phyloP scores from a whole-genome alignment of 2,797 vertebrate genomes.

The Danio kyathit region DNA sequence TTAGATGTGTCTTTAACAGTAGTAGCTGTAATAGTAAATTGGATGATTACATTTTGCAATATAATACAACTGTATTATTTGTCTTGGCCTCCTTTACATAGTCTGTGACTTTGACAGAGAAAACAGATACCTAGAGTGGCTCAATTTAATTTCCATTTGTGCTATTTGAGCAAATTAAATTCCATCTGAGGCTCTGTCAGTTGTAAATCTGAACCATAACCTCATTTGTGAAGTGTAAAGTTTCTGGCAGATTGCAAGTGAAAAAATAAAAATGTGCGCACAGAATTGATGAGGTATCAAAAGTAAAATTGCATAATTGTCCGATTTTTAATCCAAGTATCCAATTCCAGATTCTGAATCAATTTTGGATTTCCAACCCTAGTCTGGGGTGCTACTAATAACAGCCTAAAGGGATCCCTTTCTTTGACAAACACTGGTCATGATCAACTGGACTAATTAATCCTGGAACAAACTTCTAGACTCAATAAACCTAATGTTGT shows the following conservation, averaged over 20 bases:
- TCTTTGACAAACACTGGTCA: background rate
- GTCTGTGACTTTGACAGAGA: background rate
- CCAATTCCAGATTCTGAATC: too few relatives aligned
- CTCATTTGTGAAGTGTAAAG: background rate
- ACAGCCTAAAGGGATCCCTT: background rate
- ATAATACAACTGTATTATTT: background rate
- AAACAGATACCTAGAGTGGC: background rate
- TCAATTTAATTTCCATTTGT: slow-evolving; percentile 24
- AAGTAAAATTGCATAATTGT: too few relatives aligned
- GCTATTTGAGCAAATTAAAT: slow-evolving; percentile 30
- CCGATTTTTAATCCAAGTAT: too few relatives aligned
- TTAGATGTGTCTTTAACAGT: background rate
- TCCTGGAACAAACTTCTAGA: background rate
- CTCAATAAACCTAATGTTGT: background rate
- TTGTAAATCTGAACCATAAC: slow-evolving; percentile 13
- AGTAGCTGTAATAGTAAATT: background rate
- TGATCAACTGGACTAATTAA: background rate
- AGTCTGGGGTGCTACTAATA: background rate
- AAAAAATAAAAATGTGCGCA: too few relatives aligned
- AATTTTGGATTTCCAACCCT: too few relatives aligned
- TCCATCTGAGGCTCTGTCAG: slow-evolving; percentile 21
- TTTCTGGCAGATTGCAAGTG: background rate
- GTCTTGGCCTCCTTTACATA: background rate
- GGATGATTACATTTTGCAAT: background rate
- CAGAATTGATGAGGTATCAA: too few relatives aligned